Conservation (phyloP, 2,113 vertebrate genomes). For the Amphilophus citrinellus region DNA sequence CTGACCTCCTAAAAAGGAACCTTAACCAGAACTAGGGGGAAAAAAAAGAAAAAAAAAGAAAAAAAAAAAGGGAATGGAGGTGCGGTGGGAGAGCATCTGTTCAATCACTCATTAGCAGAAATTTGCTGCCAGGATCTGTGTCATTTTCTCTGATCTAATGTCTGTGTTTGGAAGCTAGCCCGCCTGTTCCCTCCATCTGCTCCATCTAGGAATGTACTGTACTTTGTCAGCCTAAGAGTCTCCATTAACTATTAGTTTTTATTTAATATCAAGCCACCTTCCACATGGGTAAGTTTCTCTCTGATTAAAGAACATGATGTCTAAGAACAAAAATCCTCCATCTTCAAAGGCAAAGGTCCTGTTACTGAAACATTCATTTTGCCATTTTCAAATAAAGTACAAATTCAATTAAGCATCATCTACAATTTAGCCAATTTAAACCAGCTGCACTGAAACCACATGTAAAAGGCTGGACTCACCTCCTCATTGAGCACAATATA, state of each 20-base stretch:
- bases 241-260: constrained; percentile 1
- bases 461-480: constrained; percentile 73
- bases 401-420: not conserved
- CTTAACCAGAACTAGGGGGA: not conserved
- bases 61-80: not conserved
- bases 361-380: not conserved
- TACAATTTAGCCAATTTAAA: not conserved
- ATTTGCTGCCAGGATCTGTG: constrained; percentile 51
- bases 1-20: not conserved
- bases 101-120: constrained; percentile 59
- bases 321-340: not conserved
- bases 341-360: not conserved
- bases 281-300: not conserved
- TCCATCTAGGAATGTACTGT: constrained; percentile 19
- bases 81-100: constrained; percentile 54
- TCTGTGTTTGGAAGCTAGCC: constrained; percentile 39
- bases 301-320: not conserved
- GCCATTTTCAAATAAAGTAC: not conserved
- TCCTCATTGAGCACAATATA: constrained; percentile 92
- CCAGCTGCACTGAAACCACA: not conserved
- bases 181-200: constrained; percentile 58
- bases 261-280: constrained; percentile 12
- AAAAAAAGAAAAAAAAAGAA: constrained; percentile 6
- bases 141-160: constrained; percentile 58
- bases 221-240: constrained; percentile 21